These are phyloP conservation scores for Lymantria monacha DNA, from an alignment of 2,888 invertebrate species.

Conservation along the genomic window DNA sequence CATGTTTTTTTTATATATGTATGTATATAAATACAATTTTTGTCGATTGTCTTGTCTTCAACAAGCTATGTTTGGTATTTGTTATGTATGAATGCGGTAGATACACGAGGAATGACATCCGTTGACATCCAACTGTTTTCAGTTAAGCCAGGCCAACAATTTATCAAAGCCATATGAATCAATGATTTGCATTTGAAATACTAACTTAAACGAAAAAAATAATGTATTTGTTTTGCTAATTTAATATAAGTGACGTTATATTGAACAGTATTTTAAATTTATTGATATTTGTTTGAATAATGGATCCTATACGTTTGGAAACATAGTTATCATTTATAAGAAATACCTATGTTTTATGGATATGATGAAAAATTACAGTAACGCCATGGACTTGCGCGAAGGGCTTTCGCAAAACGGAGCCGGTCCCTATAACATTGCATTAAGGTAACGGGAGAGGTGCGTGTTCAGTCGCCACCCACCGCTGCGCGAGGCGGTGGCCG, in stretches of 20 bases:
- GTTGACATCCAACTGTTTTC: slow-evolving; percentile 72
- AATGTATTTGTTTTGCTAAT: too few relatives aligned
- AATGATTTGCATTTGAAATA: slow-evolving; percentile 55
- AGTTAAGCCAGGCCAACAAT: slow-evolving; percentile 57
- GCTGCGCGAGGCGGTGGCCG: slow-evolving; percentile 72
- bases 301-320: slow-evolving; percentile 15
- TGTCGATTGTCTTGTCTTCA: slow-evolving; percentile 64
- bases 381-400: slow-evolving; percentile 42
- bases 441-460: slow-evolving; percentile 80
- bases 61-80: slow-evolving; percentile 55
- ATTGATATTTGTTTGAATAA: slow-evolving; percentile 11
- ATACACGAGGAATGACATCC: slow-evolving; percentile 61
- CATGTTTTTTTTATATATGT: slow-evolving; percentile 50
- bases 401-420: slow-evolving; percentile 70
- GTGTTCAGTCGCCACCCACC: slow-evolving; percentile 74
- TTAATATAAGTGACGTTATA: slow-evolving; percentile 43
- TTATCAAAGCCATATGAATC: slow-evolving; percentile 55
- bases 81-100: slow-evolving; percentile 61
- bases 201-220: slow-evolving; percentile 9
- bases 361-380: slow-evolving; percentile 45
- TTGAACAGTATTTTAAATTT: slow-evolving; percentile 34
- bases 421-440: slow-evolving; percentile 75
- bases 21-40: slow-evolving; percentile 17
- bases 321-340: slow-evolving; percentile 13
- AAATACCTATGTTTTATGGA: slow-evolving; percentile 26